Evolutionary conservation across 2,888 invertebrate genomes (phyloP).

Genomic region (Elegia similella): DNA sequence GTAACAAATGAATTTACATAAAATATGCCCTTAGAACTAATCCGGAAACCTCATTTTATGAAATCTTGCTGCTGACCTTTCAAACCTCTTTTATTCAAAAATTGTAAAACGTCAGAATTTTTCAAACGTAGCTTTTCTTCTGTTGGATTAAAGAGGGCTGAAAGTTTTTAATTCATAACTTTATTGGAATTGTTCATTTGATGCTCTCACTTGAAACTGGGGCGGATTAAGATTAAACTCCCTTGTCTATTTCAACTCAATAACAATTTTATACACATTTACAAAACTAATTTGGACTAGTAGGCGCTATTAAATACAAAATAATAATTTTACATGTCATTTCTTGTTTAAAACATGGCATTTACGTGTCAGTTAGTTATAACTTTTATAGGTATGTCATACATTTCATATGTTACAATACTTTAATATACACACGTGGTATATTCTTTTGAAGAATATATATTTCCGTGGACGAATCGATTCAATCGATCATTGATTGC

Average conservation of each 20-base stretch:
- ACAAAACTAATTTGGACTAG: constrained; percentile 16
- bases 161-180: constrained; percentile 19
- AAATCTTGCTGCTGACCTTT: constrained; percentile 28
- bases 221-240: constrained; percentile 34
- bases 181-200: constrained; percentile 22
- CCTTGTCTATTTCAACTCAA: constrained; percentile 12
- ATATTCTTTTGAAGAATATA: constrained; percentile 12
- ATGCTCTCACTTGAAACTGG: constrained; percentile 28
- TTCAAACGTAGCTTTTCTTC: constrained; percentile 3
- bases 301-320: constrained; percentile 11
- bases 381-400: not conserved
- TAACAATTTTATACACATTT: constrained; percentile 16
- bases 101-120: not conserved
- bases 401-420: constrained; percentile 13
- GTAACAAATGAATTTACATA: constrained; percentile 48
- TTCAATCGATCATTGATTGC: not conserved
- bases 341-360: not conserved
- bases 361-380: not conserved
- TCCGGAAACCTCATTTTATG: constrained; percentile 30
- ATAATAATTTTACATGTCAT: constrained; percentile 2
- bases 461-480: constrained; percentile 13
- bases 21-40: constrained; percentile 50
- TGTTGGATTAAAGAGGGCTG: constrained; percentile 31
- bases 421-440: constrained; percentile 4
- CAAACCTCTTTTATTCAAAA: constrained; percentile 33